A percentile compares a stretch with the other conserved stretches of the same genome.
Evolutionary conservation across 1,140 invertebrate species (phyloP).

Genomic region (Drosophila pallidifrons): DNA sequence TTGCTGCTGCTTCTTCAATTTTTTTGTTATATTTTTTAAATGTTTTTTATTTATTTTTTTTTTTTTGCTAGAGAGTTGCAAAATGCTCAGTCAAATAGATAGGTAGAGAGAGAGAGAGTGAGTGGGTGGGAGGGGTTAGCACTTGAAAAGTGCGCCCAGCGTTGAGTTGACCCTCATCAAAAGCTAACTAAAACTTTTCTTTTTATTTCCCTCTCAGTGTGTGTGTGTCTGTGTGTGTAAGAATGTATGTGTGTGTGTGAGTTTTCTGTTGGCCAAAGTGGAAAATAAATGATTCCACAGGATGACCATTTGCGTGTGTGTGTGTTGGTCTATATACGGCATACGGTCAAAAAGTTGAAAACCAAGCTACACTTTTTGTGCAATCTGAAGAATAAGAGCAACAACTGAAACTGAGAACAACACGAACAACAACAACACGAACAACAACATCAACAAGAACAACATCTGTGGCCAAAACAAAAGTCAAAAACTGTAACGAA

Average conservation of each 20-base stretch:
- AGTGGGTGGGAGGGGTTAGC: slow-evolving; percentile 7
- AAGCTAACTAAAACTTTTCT: slow-evolving; percentile 83
- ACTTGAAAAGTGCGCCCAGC: slow-evolving; percentile 77
- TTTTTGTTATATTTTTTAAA: slow-evolving; percentile 19
- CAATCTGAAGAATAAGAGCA: slow-evolving; percentile 52
- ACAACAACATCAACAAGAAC: slow-evolving; percentile 36
- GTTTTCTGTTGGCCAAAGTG: slow-evolving; percentile 78
- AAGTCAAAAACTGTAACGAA: slow-evolving; percentile 73
- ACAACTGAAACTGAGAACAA: slow-evolving; percentile 20
- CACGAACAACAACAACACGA: slow-evolving; percentile 33
- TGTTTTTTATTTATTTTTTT: background rate
- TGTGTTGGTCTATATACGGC: slow-evolving; percentile 27
- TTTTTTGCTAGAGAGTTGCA: background rate
- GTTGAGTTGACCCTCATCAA: slow-evolving; percentile 82
- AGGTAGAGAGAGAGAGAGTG: too few species aligned
- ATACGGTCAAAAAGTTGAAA: slow-evolving; percentile 75
- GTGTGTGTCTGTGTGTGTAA: slow-evolving; percentile 31
- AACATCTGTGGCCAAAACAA: slow-evolving; percentile 75
- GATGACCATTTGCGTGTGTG: slow-evolving; percentile 78
- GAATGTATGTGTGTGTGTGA: slow-evolving; percentile 23
- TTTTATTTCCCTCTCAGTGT: slow-evolving; percentile 45
- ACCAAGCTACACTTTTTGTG: slow-evolving; percentile 70
- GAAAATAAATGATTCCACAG: slow-evolving; percentile 83
- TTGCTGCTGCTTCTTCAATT: background rate
- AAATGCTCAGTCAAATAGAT: slow-evolving; percentile 14